A percentile compares a stretch with the other conserved stretches of the same genome.
phyloP scores from a whole-genome alignment of 2,113 vertebrate genomes.

The Promerops cafer region DNA sequence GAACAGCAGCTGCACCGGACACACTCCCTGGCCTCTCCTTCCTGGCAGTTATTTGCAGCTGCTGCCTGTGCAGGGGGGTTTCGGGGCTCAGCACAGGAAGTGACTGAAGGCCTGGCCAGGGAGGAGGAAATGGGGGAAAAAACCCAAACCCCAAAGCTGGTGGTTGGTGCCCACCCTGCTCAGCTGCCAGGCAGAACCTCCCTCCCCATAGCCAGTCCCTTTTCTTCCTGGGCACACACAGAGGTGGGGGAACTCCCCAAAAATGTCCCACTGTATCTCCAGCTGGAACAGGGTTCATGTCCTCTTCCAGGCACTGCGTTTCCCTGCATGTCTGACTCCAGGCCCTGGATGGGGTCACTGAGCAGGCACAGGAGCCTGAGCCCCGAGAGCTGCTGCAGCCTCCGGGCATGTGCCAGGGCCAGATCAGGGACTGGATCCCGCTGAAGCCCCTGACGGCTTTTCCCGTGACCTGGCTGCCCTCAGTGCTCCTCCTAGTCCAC shows the following conservation, averaged over 20 bases:
- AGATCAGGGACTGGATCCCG: neutral
- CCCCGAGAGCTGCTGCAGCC: neutral
- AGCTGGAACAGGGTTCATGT: accelerated
- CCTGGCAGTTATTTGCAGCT: conserved; percentile 20
- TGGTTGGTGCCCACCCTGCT: neutral
- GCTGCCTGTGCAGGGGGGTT: neutral
- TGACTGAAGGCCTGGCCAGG: neutral
- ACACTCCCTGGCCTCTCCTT: neutral
- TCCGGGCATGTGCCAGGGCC: accelerated
- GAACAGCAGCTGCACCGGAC: neutral
- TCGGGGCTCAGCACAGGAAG: neutral
- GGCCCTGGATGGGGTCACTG: neutral
- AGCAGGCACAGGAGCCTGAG: neutral
- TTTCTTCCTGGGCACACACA: neutral
- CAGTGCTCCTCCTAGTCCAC: neutral
- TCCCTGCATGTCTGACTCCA: neutral
- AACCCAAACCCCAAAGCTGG: neutral
- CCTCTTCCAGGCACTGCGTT: neutral
- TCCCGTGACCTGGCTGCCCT: neutral
- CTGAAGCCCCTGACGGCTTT: neutral
- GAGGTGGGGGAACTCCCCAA: accelerated
- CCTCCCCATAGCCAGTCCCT: neutral
- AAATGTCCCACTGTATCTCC: accelerated
- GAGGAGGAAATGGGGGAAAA: neutral
- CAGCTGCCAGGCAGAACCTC: neutral